These are phyloP conservation scores for Manis pentadactyla DNA, from an alignment of 2,797 vertebrate species.

Conservation along the genomic window DNA sequence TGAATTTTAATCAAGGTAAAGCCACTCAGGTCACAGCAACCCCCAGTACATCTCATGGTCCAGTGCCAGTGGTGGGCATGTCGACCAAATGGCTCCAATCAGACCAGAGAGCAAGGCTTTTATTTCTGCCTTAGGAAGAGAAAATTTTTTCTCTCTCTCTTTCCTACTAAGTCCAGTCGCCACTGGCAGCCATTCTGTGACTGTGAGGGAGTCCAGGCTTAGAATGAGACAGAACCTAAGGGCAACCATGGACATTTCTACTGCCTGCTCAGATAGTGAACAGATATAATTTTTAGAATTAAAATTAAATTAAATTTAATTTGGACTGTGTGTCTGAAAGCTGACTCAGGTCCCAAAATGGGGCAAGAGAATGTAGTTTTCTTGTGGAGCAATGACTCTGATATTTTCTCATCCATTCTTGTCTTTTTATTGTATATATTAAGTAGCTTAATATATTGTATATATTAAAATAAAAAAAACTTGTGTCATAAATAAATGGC, in stretches of 20 bases:
- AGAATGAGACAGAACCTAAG: not conserved
- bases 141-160: not conserved
- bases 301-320: not conserved
- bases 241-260: not conserved
- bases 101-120: not conserved
- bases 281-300: not conserved
- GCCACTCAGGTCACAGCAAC: not conserved
- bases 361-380: too few species aligned
- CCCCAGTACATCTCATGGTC: not conserved
- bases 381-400: too few species aligned
- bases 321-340: too few species aligned
- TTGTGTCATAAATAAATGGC: not conserved
- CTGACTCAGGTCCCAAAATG: too few species aligned
- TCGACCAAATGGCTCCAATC: not conserved
- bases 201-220: not conserved
- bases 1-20: not conserved
- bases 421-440: too few species aligned
- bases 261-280: not conserved
- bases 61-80: not conserved
- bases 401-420: too few species aligned
- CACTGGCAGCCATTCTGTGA: not conserved
- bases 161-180: not conserved
- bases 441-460: too few species aligned
- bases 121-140: not conserved
- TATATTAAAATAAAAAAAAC: not conserved